Evolutionary conservation across 2,113 vertebrate species (phyloP).

Genomic region (Falcunculus frontatus): DNA sequence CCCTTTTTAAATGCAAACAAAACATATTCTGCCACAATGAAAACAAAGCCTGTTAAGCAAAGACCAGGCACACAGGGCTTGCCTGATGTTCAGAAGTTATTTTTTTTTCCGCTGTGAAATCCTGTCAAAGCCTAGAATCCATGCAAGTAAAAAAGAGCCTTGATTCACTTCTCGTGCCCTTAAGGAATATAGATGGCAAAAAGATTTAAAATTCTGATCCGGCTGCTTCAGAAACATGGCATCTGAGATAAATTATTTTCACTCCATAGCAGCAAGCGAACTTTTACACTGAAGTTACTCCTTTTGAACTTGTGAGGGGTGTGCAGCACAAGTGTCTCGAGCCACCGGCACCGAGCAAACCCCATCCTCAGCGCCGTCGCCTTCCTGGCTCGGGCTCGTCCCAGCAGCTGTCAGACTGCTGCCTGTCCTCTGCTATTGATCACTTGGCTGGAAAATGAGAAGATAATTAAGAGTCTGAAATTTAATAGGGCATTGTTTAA

Average conservation of each 20-base stretch:
- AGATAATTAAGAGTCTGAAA: neutral
- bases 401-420: neutral
- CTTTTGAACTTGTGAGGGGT: constrained; percentile 31
- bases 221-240: constrained; percentile 52
- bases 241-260: constrained; percentile 67
- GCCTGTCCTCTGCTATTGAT: neutral
- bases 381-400: neutral
- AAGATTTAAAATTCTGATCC: constrained; percentile 72
- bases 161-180: constrained; percentile 51
- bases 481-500: neutral
- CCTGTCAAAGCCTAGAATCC: constrained; percentile 61
- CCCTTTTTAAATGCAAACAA: constrained; percentile 61
- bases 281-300: constrained; percentile 49
- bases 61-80: constrained; percentile 32
- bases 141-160: constrained; percentile 65
- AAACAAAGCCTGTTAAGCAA: constrained; percentile 50
- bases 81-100: constrained; percentile 56
- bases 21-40: constrained; percentile 37
- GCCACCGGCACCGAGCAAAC: neutral
- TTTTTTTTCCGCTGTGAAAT: constrained; percentile 49
- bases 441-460: constrained; percentile 4
- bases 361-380: fast-evolving
- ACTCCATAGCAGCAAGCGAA: constrained; percentile 39
- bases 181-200: constrained; percentile 55
- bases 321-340: neutral